Percentiles rank a stretch among this genome's conserved stretches.
These are phyloP conservation scores for Tetragonisca angustula DNA, from an alignment of 2,888 invertebrate genomes.

Conservation along the genomic window DNA sequence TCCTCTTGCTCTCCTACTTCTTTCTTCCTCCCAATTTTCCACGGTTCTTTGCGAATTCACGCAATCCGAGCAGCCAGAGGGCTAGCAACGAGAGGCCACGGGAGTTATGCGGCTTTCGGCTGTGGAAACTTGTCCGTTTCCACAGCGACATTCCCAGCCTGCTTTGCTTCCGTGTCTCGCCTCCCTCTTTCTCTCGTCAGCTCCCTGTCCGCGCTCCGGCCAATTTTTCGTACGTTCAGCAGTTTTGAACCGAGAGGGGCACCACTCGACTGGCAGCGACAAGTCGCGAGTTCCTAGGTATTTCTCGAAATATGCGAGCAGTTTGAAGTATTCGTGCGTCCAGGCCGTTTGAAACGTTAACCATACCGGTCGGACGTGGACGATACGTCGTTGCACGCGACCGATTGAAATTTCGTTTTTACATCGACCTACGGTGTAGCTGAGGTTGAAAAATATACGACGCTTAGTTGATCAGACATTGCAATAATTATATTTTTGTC, in stretches of 20 bases:
- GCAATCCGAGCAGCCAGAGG: slow-evolving; percentile 7
- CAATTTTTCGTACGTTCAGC: slow-evolving; percentile 56
- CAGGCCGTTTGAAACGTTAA: neutral
- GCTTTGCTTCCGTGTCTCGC: slow-evolving; percentile 3
- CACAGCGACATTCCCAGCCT: slow-evolving; percentile 21
- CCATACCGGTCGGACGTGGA: neutral
- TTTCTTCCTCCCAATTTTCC: slow-evolving; percentile 21
- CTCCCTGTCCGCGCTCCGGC: slow-evolving; percentile 9
- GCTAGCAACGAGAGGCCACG: slow-evolving; percentile 16
- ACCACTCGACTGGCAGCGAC: slow-evolving; percentile 14
- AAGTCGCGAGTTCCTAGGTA: slow-evolving; percentile 47
- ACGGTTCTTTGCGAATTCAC: slow-evolving; percentile 47
- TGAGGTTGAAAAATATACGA: too few species aligned
- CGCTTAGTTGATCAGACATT: too few species aligned
- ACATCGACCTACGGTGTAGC: too few species aligned
- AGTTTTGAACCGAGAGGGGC: neutral
- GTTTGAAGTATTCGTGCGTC: neutral
- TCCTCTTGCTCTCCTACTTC: neutral
- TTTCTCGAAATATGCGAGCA: slow-evolving; percentile 27
- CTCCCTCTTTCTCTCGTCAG: neutral
- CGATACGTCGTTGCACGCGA: too few species aligned
- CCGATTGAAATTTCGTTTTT: too few species aligned
- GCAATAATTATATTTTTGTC: too few species aligned
- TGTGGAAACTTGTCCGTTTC: slow-evolving; percentile 18
- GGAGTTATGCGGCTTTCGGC: slow-evolving; percentile 55